These are phyloP conservation scores for Drosophila robusta DNA, from an alignment of 2,888 invertebrate species.

Conservation along the genomic window DNA sequence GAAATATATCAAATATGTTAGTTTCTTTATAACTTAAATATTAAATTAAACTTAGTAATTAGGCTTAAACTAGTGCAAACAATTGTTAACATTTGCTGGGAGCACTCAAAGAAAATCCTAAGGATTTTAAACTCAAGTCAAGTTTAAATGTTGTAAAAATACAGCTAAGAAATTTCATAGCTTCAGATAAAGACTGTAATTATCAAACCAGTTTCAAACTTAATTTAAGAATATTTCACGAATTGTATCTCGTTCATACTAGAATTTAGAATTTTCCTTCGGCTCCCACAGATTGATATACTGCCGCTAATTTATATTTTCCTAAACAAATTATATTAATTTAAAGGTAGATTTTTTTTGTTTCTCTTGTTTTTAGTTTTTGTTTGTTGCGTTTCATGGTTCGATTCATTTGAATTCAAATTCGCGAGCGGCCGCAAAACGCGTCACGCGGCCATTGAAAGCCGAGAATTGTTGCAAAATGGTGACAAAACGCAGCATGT, in stretches of 20 bases:
- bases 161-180: no score
- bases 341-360: slow-evolving; percentile 39
- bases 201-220: background rate
- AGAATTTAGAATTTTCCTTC: background rate
- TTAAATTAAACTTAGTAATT: slow-evolving; percentile 38
- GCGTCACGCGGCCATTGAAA: slow-evolving; percentile 53
- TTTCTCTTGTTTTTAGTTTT: slow-evolving; percentile 8
- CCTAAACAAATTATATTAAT: slow-evolving; percentile 70
- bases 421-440: slow-evolving; percentile 11
- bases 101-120: no score
- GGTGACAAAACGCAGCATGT: slow-evolving; percentile 62
- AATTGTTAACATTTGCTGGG: slow-evolving; percentile 59
- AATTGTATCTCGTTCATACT: background rate
- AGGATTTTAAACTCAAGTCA: no score
- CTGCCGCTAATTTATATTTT: slow-evolving; percentile 61
- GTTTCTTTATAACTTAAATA: slow-evolving; percentile 21
- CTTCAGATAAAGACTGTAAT: background rate
- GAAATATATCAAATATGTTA: slow-evolving; percentile 32
- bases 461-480: slow-evolving; percentile 50
- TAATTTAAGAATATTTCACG: background rate
- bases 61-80: slow-evolving; percentile 39
- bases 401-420: slow-evolving; percentile 61
- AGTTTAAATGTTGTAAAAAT: no score
- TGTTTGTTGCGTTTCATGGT: slow-evolving; percentile 62
- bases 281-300: slow-evolving; percentile 37